A percentile compares a stretch with the other conserved stretches of the same genome.
Conservation (phyloP, 1,140 invertebrate species). For the Amyelois transitella region DNA sequence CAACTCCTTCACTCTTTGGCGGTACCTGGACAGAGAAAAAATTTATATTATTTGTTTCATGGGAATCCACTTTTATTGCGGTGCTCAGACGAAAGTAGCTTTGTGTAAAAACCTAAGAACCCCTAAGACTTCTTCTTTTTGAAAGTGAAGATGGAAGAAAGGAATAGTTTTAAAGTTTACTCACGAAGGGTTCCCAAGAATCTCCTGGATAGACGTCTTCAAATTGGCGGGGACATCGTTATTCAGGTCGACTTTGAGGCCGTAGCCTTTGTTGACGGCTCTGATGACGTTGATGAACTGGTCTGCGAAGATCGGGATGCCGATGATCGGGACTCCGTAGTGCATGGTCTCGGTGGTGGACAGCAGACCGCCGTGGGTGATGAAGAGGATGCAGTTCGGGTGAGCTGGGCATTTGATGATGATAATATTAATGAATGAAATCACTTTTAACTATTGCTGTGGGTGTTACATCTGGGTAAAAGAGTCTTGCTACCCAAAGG, state of each 20-base stretch:
- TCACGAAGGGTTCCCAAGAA: constrained; percentile 10
- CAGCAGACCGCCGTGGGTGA: constrained; percentile 79
- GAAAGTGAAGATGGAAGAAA: no score
- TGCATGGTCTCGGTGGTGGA: constrained; percentile 79
- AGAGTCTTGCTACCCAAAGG: no score
- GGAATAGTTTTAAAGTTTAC: no score
- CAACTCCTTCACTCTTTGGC: constrained; percentile 25
- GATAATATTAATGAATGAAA: no score
- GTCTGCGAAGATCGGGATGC: constrained; percentile 78
- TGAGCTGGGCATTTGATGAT: constrained; percentile 70
- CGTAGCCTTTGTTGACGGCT: constrained; percentile 44
- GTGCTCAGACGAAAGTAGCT: background rate
- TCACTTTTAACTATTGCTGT: no score
- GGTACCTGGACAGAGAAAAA: constrained; percentile 19
- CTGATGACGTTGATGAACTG: constrained; percentile 70
- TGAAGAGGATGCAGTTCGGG: constrained; percentile 76
- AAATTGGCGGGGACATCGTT: constrained; percentile 1
- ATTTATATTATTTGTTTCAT: background rate
- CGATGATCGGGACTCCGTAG: constrained; percentile 77
- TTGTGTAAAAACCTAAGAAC: background rate
- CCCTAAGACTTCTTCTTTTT: no score
- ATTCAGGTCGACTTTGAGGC: constrained; percentile 26
- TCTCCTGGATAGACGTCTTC: constrained; percentile 5
- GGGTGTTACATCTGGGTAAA: no score
- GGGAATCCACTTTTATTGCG: background rate